These are phyloP conservation scores for Pseudoatta argentina DNA, from an alignment of 1,140 invertebrate genomes.

Conservation along the genomic window DNA sequence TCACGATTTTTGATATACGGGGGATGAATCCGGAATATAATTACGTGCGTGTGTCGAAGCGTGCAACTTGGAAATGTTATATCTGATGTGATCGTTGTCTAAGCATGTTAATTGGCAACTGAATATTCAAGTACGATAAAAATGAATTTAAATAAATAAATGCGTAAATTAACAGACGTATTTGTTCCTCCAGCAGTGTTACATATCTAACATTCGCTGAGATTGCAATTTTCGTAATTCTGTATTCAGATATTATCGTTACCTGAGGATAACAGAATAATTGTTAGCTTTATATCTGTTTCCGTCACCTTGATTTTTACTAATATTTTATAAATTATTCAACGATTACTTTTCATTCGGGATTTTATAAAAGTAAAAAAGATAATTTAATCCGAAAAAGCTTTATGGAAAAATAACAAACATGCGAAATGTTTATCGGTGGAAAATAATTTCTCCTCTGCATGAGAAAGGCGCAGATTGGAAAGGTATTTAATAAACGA, in stretches of 20 bases:
- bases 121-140: not conserved
- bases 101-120: not conserved
- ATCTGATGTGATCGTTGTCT: constrained; percentile 28
- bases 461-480: constrained; percentile 13
- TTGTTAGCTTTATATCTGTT: not conserved
- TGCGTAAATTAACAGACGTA: not conserved
- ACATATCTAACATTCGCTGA: not conserved
- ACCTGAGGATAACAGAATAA: not conserved
- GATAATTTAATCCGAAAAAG: not conserved
- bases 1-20: constrained; percentile 66
- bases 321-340: constrained; percentile 28
- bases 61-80: constrained; percentile 36
- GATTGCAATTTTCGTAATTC: not conserved
- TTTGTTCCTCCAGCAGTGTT: not conserved
- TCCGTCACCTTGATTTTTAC: not conserved
- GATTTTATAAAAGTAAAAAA: not conserved
- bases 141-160: not conserved
- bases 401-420: constrained; percentile 3
- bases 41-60: constrained; percentile 57
- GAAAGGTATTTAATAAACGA: constrained; percentile 63
- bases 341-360: not conserved
- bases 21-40: constrained; percentile 51
- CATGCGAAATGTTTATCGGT: not conserved
- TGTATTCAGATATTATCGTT: not conserved
- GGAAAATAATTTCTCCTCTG: constrained; percentile 26